Evolutionary conservation across 1,140 invertebrate species (phyloP), one percentile per base, ranked within the genome.

Genomic region (Pollicipes pollicipes): DNA sequence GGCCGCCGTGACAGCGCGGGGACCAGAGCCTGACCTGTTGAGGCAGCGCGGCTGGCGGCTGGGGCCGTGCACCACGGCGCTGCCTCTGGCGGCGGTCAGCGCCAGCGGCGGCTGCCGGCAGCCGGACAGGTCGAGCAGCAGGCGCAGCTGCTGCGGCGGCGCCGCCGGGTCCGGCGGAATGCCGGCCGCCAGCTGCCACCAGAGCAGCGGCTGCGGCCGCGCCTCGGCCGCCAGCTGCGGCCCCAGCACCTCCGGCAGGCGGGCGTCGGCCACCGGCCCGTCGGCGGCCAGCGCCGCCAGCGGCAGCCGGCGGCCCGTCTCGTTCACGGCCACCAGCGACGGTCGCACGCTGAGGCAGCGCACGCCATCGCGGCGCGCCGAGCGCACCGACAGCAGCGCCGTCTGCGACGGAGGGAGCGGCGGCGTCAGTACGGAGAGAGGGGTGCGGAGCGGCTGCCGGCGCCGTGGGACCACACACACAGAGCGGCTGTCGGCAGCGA

Each of bases 331-430:
- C n/a, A 73, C 72, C 64, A 74, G 74, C 6, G 75, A 74, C 26
- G 76, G 74, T 16, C 73, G 30, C 17, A 76, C 69, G 30, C 72
- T 70, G 31, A 76, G 35, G 3, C 73, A 68, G 31, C 74, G 76
- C 30, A 76, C 75, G 32, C 73, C 74, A 69, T 75, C 74, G 35
- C 73, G 72, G 35, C 74, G 74, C n/a, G 67, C 68, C 21, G 75
- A 75, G 6, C 71, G 66, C 24, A 76, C 68, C 24, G 24, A 21
- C 3, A 66, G 28, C n/a, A 66, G 27, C 1, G 27, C 64, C n/a
- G 28, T n/a, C 45, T 58, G 45, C 6, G 10, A n/a, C n/a, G n/a
- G n/a, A n/a, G n/a, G n/a, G n/a, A n/a, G n/a, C n/a, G n/a, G n/a
- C n/a, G n/a, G n/a, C n/a, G n/a, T n/a, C n/a, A n/a, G n/a, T n/a